Percentiles rank a stretch among this genome's conserved stretches.
Conservation (phyloP, 35 echinoderm and acorn worm species). For the Apostichopus parvimensis region DNA sequence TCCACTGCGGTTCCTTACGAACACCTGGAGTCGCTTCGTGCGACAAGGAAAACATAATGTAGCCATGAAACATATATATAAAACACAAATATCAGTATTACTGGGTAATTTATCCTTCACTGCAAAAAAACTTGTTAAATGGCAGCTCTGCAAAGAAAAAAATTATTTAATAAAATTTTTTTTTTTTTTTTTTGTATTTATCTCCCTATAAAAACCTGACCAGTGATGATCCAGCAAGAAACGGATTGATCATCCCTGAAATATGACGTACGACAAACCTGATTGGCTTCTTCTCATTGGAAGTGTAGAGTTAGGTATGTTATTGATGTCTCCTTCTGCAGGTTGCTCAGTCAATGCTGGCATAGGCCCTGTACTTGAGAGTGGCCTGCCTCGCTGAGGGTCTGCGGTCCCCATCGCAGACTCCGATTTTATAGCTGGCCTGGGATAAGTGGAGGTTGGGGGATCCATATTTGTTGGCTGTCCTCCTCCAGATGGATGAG, state of each 20-base stretch:
- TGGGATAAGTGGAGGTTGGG: not conserved
- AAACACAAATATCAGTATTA: too few species aligned
- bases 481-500: not conserved
- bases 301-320: not conserved
- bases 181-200: too few species aligned
- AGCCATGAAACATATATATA: too few species aligned
- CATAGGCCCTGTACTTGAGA: not conserved
- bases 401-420: not conserved
- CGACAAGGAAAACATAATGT: too few species aligned
- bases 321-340: not conserved
- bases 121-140: too few species aligned
- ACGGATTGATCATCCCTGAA: too few species aligned
- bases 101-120: too few species aligned
- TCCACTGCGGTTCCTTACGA: slow-evolving; percentile 73
- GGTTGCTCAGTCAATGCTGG: not conserved
- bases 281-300: not conserved
- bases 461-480: not conserved
- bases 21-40: not conserved
- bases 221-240: too few species aligned
- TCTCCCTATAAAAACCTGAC: too few species aligned
- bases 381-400: not conserved
- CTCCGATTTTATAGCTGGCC: not conserved
- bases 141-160: too few species aligned
- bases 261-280: not conserved
- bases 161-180: too few species aligned